Evolutionary conservation across 1,140 invertebrate species (phyloP).

Genomic region (Asobara japonica): DNA sequence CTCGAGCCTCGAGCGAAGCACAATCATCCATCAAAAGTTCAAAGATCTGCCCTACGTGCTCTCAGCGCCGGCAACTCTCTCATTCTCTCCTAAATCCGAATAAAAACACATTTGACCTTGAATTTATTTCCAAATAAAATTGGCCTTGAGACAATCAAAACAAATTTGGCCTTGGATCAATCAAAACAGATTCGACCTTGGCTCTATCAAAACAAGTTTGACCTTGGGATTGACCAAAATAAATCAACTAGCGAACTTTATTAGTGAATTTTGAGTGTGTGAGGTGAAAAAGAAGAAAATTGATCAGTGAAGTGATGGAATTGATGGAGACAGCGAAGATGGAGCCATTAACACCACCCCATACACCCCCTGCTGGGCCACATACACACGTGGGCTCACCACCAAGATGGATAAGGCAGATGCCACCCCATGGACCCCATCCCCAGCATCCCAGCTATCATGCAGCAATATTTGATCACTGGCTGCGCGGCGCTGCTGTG

Average conservation of each 20-base stretch:
- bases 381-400: conserved; percentile 56
- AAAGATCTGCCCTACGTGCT: neutral
- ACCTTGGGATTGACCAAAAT: neutral
- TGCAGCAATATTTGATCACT: conserved; percentile 74
- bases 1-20: conserved; percentile 50
- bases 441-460: conserved; percentile 64
- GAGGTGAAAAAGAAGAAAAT: neutral
- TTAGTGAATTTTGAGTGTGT: neutral
- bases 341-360: conserved; percentile 74
- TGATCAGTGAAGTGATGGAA: conserved; percentile 12
- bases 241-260: neutral
- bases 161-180: too few species aligned
- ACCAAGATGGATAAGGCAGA: conserved; percentile 32
- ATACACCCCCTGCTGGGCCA: conserved; percentile 73
- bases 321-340: conserved; percentile 52
- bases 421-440: conserved; percentile 43
- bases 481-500: conserved; percentile 76
- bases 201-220: neutral
- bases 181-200: too few species aligned
- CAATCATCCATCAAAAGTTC: neutral
- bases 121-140: too few species aligned
- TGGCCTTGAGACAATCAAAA: too few species aligned
- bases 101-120: too few species aligned
- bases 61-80: too few species aligned
- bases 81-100: too few species aligned